A percentile compares a stretch with the other conserved stretches of the same genome.
Evolutionary conservation across 1,140 invertebrate species (phyloP).

Genomic region (Ridgeia piscesae): DNA sequence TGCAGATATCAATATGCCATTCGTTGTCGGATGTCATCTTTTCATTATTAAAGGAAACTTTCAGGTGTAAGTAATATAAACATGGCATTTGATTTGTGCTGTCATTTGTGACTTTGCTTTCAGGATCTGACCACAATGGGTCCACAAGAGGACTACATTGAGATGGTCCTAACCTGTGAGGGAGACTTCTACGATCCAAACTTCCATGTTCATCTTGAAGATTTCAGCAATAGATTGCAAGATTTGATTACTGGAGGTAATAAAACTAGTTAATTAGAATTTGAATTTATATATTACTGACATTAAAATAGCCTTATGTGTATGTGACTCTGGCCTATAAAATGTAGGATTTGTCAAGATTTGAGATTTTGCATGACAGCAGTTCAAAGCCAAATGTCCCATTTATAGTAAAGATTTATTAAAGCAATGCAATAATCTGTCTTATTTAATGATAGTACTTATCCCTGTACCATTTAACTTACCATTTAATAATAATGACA

Average conservation of each 20-base stretch:
- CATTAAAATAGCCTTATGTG: not conserved
- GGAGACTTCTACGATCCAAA: slow-evolving; percentile 76
- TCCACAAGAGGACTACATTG: slow-evolving; percentile 73
- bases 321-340: not conserved
- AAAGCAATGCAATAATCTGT: not conserved
- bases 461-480: no score
- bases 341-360: no score
- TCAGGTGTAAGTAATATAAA: no score
- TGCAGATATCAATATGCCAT: no score
- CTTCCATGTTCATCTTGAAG: slow-evolving; percentile 69
- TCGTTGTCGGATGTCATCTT: no score
- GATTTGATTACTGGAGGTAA: slow-evolving; percentile 71
- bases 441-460: slow-evolving; percentile 4
- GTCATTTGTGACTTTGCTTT: slow-evolving; percentile 31
- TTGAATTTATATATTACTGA: slow-evolving; percentile 7
- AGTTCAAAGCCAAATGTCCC: no score
- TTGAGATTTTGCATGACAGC: no score
- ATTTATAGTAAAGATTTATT: no score
- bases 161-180: slow-evolving; percentile 78
- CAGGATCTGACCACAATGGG: slow-evolving; percentile 66
- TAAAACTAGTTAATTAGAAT: slow-evolving; percentile 9
- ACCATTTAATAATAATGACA: no score
- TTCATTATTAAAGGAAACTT: no score
- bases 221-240: slow-evolving; percentile 70
- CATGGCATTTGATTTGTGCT: not conserved